phyloP scores from a whole-genome alignment of 2,888 invertebrate species.

The Eledona agricola region DNA sequence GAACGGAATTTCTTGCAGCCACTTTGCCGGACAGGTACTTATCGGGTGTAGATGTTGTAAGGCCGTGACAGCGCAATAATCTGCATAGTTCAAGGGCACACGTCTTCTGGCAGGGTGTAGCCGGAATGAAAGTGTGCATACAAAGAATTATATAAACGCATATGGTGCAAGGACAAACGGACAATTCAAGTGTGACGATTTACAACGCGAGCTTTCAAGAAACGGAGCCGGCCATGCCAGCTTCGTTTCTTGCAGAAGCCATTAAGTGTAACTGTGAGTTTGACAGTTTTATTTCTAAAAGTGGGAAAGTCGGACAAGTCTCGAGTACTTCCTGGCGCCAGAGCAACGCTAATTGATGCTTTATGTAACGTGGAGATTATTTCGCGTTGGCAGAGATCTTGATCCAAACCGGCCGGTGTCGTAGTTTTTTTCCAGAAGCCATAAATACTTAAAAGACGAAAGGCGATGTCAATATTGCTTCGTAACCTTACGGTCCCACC shows the following conservation, averaged over 20 bases:
- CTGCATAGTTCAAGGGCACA: conserved; percentile 16
- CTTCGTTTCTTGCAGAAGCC: conserved; percentile 12
- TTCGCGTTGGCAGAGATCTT: neutral
- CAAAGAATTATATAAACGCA: conserved; percentile 5
- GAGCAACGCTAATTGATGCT: conserved; percentile 19
- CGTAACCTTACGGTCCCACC: conserved; percentile 2
- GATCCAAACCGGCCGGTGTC: conserved; percentile 1
- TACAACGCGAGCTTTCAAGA: too few species aligned
- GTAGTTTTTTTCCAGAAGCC: conserved; percentile 3
- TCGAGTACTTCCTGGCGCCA: conserved; percentile 27
- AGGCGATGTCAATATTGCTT: conserved; percentile 12
- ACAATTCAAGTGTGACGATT: conserved; percentile 17
- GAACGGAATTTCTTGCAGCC: too few species aligned
- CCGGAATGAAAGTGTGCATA: conserved; percentile 14
- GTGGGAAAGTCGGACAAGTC: conserved; percentile 27
- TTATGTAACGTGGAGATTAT: conserved; percentile 21
- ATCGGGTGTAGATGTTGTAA: too few species aligned
- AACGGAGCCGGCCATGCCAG: too few species aligned
- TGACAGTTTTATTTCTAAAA: conserved; percentile 22
- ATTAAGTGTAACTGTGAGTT: conserved; percentile 17
- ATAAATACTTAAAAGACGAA: conserved; percentile 10
- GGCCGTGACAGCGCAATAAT: too few species aligned
- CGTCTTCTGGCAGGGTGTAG: conserved; percentile 10
- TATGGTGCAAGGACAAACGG: conserved; percentile 1
- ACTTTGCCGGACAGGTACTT: too few species aligned